Percentiles rank a stretch among this genome's conserved stretches.
Evolutionary conservation across 1,140 invertebrate genomes (phyloP).

Genomic region (Eumaeus atala): DNA sequence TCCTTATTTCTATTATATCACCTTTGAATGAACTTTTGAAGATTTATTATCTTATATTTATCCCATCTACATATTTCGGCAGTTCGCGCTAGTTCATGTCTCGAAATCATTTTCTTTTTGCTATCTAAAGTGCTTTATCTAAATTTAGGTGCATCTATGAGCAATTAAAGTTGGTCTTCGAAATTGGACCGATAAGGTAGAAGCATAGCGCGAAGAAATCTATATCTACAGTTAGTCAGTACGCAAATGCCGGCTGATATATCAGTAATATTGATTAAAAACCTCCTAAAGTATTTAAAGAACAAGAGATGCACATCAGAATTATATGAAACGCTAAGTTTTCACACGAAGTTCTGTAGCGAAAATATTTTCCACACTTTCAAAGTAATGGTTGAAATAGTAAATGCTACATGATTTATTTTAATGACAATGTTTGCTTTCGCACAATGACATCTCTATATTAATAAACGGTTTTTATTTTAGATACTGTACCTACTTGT

Average conservation of each 20-base stretch:
- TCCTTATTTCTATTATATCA: slow-evolving; percentile 28
- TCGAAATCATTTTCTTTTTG: slow-evolving; percentile 35
- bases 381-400: no score
- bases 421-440: not conserved
- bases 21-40: slow-evolving; percentile 28
- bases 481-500: not conserved
- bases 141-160: slow-evolving; percentile 61
- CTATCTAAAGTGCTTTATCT: slow-evolving; percentile 58
- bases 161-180: slow-evolving; percentile 49
- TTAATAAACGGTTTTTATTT: not conserved
- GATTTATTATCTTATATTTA: slow-evolving; percentile 27
- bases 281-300: not conserved
- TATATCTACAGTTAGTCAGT: slow-evolving; percentile 8
- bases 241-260: slow-evolving; percentile 1
- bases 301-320: slow-evolving; percentile 7
- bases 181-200: slow-evolving; percentile 43
- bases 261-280: not conserved
- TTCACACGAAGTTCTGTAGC: slow-evolving; percentile 31
- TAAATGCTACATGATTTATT: no score
- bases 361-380: not conserved
- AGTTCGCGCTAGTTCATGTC: slow-evolving; percentile 51
- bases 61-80: slow-evolving; percentile 37
- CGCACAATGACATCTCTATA: not conserved
- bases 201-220: slow-evolving; percentile 25
- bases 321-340: slow-evolving; percentile 38